Base-by-base conservation (phyloP, 2,113 vertebrate genomes). In the Leiothrix lutea region DNA sequence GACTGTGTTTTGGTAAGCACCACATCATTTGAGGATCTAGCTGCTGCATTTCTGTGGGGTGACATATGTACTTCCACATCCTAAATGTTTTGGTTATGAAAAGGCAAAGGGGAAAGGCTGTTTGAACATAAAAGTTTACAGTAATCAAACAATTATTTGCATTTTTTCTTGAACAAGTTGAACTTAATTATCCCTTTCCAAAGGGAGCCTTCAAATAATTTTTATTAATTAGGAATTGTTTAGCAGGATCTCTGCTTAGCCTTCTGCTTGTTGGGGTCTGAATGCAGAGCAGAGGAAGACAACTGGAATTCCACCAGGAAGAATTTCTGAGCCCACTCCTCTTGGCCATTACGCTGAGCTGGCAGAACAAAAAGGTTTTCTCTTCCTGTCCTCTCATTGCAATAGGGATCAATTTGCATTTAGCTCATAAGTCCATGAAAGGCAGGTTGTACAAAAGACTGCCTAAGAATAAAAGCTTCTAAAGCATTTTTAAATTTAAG, bases 401-500 rank as follows among this genome's bases (percentile, higher is more conserved):
- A 64, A 33, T 60, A 29, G 40, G 25, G 65, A 74, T 81, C 75
- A 74, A 60, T 64, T 73, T 79, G 57, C 60, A 57, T 33, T 78
- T 29, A 3, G 3, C 44, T 48, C 22, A n/a, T 60, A 78, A 65
- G 75, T 78, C 47, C 40, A 22, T 19, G 57, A 80, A 86, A 86
- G 28, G 44, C 85, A 94, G 95, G 92, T 71, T 80, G n/a, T 35
- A 78, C 31, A 28, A 84, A 40, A 89, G 77, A 92, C 44, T 71
- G 87, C n/a, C 11, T 71, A 90, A 82, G 74, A 96, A 91, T 75
- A 82, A 90, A 85, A 93, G 50, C 62, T 72, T 40, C n/a, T 77
- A 64, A 72, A 58, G 42, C 61, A 61, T 51, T 88, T 92, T 71
- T 65, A 57, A 86, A 89, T 24, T 74, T 90, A 50, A 61, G 79